A percentile compares a stretch with the other conserved stretches of the same genome.
Evolutionary conservation across 1,140 invertebrate genomes (phyloP).

Genomic region (Procambarus virginalis): DNA sequence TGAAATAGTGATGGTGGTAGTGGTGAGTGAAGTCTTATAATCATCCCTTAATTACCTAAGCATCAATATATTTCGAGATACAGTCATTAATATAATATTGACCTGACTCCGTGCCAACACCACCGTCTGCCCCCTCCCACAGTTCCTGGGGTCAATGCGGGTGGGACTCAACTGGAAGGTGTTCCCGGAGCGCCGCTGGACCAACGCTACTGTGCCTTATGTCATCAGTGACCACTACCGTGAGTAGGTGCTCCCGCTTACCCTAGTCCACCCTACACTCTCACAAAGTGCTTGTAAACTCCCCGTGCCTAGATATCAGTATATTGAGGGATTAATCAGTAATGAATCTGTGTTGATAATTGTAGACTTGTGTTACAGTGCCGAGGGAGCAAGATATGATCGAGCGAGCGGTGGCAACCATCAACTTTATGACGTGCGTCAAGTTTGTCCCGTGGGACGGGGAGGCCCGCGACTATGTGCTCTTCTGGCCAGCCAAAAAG

Average conservation of each 20-base stretch:
- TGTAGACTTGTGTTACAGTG: constrained; percentile 72
- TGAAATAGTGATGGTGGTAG: too few relatives aligned
- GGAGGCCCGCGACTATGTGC: constrained; percentile 78
- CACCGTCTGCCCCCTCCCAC: background rate
- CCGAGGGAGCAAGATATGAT: constrained; percentile 78
- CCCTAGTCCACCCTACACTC: background rate
- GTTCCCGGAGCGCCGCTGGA: constrained; percentile 79
- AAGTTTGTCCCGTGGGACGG: constrained; percentile 80
- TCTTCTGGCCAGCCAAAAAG: constrained; percentile 81
- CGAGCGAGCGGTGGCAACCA: constrained; percentile 77
- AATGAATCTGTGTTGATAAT: too few relatives aligned
- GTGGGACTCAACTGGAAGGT: constrained; percentile 80
- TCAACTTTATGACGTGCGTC: constrained; percentile 80
- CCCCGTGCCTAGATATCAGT: too few relatives aligned
- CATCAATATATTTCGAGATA: too few relatives aligned
- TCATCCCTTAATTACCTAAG: too few relatives aligned
- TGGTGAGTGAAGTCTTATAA: too few relatives aligned
- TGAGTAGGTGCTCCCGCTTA: constrained; percentile 15
- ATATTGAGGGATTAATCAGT: too few relatives aligned
- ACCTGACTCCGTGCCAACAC: background rate
- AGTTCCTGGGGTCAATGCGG: constrained; percentile 69
- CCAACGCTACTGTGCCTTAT: constrained; percentile 73
- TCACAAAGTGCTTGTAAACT: too few relatives aligned
- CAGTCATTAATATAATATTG: too few relatives aligned
- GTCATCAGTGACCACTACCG: constrained; percentile 72